phyloP scores from a whole-genome alignment of 2,888 invertebrate species.

The Pristionchus arcanus region DNA sequence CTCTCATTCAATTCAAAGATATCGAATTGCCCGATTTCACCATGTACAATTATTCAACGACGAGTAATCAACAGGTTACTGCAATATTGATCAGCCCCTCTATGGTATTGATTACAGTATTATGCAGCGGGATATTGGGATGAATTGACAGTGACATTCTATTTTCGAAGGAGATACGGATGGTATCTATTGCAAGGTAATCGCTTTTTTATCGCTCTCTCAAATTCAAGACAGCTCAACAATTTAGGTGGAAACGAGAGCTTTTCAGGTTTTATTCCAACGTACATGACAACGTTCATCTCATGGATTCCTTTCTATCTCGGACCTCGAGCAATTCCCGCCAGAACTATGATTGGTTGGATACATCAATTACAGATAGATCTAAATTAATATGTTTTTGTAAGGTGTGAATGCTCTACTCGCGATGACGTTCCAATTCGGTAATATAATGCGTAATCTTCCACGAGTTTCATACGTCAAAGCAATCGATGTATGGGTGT shows the following conservation, averaged over 20 bases:
- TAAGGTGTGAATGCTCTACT: slow-evolving; percentile 76
- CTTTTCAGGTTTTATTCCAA: slow-evolving; percentile 76
- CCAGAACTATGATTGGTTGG: slow-evolving; percentile 77
- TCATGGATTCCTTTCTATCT: slow-evolving; percentile 79
- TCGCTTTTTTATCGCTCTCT: neutral
- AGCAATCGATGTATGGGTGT: slow-evolving; percentile 76
- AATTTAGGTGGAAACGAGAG: neutral
- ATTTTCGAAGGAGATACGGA: slow-evolving; percentile 77
- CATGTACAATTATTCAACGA: slow-evolving; percentile 72
- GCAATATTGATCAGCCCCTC: neutral
- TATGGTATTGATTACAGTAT: slow-evolving; percentile 59
- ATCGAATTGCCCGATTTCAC: slow-evolving; percentile 78
- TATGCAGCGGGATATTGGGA: slow-evolving; percentile 79
- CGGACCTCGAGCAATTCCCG: slow-evolving; percentile 77
- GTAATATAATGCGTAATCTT: slow-evolving; percentile 77
- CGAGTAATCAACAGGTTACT: slow-evolving; percentile 64
- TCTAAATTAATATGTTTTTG: neutral
- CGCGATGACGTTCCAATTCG: slow-evolving; percentile 79
- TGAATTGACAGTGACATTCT: slow-evolving; percentile 77
- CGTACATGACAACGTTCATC: slow-evolving; percentile 79
- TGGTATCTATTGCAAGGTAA: slow-evolving; percentile 79
- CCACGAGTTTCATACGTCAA: slow-evolving; percentile 78
- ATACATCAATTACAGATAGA: neutral
- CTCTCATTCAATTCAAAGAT: slow-evolving; percentile 72
- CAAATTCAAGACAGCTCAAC: no score